Base-by-base conservation (phyloP, 1,140 invertebrate species). In the Antheraea mylitta region DNA sequence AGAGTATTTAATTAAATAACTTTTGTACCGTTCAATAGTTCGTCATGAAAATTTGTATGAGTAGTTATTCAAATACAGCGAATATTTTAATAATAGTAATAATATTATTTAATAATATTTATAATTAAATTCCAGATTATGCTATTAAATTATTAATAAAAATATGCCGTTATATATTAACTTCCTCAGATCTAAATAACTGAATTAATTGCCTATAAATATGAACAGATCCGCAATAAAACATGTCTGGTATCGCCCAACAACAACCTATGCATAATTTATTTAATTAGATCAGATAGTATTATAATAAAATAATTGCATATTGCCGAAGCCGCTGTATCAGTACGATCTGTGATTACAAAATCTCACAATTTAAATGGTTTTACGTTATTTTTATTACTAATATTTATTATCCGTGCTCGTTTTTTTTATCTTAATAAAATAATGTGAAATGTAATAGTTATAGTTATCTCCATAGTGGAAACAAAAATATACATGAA, bases 261-360 rank as follows among this genome's bases (percentile, higher is more conserved):
- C 45, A 53, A 53, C 45, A 53, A 53, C 16, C 45, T 53, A 53
- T 53, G 45, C 45, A 53, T 53, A 53, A 53, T 53, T 53, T n/a
- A 53, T 53, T 53, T 53, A 53, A 53, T 53, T 53, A 53, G 45
- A 53, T 53, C 45, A 53, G 45, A 53, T 53, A 16, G 16, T 6
- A 53, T 53, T 53, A 53, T 53, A 48, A 48, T 48, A 53, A 53
- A 53, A 53, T 53, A 53, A 53, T 53, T 53, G 45, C 45, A 16
- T 42, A 53, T 16, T 53, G 16, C 16, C 45, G 45, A 53, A 53
- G 45, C 11, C 45, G 45, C 45, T 2, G 0, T 53, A 53, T 53
- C 45, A 53, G 11, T 13, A 13, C 16, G 5, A n/a, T 53, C 45
- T 9, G 45, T 53, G 45, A 53, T 13, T 9, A 16, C 45, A 53